These are phyloP conservation scores for Lagorchestes hirsutus DNA, from an alignment of 2,797 vertebrate genomes.

Conservation along the genomic window DNA sequence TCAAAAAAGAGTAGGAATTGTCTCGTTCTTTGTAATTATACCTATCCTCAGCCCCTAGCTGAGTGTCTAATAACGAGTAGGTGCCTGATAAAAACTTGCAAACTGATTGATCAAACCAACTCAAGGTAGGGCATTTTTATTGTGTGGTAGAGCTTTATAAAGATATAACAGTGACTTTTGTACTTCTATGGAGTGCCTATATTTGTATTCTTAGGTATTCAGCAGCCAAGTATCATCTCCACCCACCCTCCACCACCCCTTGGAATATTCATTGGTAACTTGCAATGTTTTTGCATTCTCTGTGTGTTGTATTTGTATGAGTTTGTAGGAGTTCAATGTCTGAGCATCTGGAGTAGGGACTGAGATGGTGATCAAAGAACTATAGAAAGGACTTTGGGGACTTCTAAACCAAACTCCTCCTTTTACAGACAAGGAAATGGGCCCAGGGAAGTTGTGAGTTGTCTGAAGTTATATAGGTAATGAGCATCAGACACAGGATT, in stretches of 20 bases:
- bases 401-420: background rate
- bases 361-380: background rate
- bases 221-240: background rate
- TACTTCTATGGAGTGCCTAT: background rate
- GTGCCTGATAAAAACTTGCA: background rate
- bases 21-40: background rate
- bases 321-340: background rate
- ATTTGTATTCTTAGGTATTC: background rate
- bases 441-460: background rate
- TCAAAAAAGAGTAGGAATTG: background rate
- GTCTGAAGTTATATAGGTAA: background rate
- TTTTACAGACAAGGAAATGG: background rate
- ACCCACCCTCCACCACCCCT: background rate
- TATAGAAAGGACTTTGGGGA: background rate
- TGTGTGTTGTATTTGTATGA: background rate
- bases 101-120: background rate
- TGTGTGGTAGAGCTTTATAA: constrained; percentile 24
- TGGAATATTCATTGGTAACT: background rate
- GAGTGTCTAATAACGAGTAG: background rate
- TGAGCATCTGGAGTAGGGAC: background rate
- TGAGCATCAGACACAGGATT: background rate
- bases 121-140: background rate
- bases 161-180: constrained; percentile 21
- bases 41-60: background rate
- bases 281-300: background rate